A percentile compares a stretch with the other conserved stretches of the same genome.
These are phyloP conservation scores for Bucco capensis DNA, from an alignment of 2,113 vertebrate species.

Conservation along the genomic window DNA sequence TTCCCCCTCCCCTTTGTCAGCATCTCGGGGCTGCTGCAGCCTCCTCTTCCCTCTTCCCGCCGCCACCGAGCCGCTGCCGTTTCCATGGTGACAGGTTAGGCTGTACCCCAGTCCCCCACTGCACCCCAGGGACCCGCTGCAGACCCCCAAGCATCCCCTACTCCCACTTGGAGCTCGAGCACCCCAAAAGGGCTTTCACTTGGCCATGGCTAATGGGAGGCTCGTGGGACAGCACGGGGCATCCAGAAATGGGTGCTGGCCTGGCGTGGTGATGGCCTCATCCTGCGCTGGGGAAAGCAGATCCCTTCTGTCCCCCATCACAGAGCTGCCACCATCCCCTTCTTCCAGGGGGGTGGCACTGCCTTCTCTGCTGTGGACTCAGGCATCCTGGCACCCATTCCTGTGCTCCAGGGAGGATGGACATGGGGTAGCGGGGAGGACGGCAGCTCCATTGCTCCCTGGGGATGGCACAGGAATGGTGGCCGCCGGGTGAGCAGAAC, in stretches of 20 bases:
- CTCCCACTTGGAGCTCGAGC: background rate
- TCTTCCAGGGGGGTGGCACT: background rate
- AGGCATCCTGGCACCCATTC: background rate
- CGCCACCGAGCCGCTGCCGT: slow-evolving; percentile 24
- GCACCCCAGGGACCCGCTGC: accelerated
- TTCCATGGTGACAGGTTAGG: slow-evolving; percentile 39
- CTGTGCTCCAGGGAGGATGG: background rate
- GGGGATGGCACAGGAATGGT: background rate
- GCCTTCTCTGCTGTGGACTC: background rate
- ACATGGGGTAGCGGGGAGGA: accelerated
- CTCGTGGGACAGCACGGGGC: accelerated
- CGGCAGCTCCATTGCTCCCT: accelerated
- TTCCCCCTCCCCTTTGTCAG: slow-evolving; percentile 53
- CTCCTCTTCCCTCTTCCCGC: slow-evolving; percentile 46
- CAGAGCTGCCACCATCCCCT: background rate
- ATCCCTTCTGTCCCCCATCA: background rate
- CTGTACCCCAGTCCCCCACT: slow-evolving; percentile 19
- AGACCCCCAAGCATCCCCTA: accelerated
- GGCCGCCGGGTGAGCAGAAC: background rate
- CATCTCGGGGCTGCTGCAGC: slow-evolving; percentile 49
- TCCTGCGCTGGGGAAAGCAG: background rate
- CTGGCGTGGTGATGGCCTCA: accelerated
- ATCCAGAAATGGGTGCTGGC: background rate
- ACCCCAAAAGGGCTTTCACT: background rate
- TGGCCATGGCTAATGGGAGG: accelerated